A percentile compares a stretch with the other conserved stretches of the same genome.
Conservation (phyloP, 2,113 vertebrate species). For the Chitala chitala region DNA sequence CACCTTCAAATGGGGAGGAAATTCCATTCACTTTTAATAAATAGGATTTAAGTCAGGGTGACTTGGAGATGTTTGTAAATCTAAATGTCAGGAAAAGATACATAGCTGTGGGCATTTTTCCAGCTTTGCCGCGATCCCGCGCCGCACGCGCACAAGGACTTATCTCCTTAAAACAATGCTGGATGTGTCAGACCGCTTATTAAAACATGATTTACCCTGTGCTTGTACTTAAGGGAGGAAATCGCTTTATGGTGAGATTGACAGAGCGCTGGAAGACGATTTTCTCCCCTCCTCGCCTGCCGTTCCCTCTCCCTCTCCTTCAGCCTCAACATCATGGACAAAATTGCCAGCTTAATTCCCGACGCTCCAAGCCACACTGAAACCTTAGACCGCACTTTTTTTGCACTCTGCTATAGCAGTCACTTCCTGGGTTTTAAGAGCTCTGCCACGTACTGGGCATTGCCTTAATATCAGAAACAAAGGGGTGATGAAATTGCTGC, state of each 20-base stretch:
- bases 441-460: constrained; percentile 63
- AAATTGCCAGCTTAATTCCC: constrained; percentile 64
- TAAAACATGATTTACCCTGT: constrained; percentile 56
- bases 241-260: constrained; percentile 66
- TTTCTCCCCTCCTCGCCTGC: background rate
- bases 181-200: constrained; percentile 66
- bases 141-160: constrained; percentile 51
- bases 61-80: constrained; percentile 50
- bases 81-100: constrained; percentile 50
- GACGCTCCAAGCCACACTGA: constrained; percentile 59
- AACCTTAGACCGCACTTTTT: constrained; percentile 54
- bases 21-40: constrained; percentile 58
- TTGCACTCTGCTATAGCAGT: constrained; percentile 47
- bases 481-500: constrained; percentile 47
- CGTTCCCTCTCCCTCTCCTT: constrained; percentile 50
- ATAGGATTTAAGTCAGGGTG: constrained; percentile 67
- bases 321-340: constrained; percentile 59
- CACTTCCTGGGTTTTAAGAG: constrained; percentile 51
- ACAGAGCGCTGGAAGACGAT: constrained; percentile 57
- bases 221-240: constrained; percentile 53
- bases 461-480: constrained; percentile 56
- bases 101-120: constrained; percentile 56
- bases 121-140: constrained; percentile 57
- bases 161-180: constrained; percentile 69
- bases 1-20: constrained; percentile 60